Base-by-base conservation (phyloP, 64 coral and sea anemone genomes). In the Astreopora myriophthalma region DNA sequence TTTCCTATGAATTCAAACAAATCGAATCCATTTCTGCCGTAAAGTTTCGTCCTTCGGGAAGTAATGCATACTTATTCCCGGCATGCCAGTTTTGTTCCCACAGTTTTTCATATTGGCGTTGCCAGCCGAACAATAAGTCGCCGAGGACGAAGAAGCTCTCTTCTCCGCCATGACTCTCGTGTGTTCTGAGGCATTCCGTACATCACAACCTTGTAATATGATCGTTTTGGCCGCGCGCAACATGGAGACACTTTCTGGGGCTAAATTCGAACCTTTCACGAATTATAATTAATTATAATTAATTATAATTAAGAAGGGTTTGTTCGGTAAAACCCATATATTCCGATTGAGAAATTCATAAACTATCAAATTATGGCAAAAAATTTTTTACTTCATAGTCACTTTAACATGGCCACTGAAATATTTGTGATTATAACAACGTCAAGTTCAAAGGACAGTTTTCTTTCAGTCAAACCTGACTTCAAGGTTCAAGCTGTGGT, bases 31-130 rank as follows among this genome's bases (percentile, higher is more conserved):
- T 27, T 66, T 85, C 80, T 85, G 52, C 80, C 60, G 32, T 85
- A 85, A 65, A 85, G 80, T 85, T 65, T 85, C 17, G 66, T 85
- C 80, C 32, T 63, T 85, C 23, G 80, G 80, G 55, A 67, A 65
- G 39, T 37, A 85, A 63, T 66, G 55, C 80, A 85, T 85, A n/a
- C 30, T 37, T n/a, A 35, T 65, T 85, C 51, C 80, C 80, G 55
- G 52, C 34, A 17, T 0, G 2, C 8, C 9, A 6, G 51, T 14
- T 3, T 57, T 12, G 13, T 57, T 57, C 14, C 3, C 51, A 57
- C 51, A 57, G 14, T 57, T 57, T 14, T 2, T 57, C 51, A 57
- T 57, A 57, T 57, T 57, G 10, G 51, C 7, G 17, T 17, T 57
- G 5, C 42, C 11, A 46, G 5, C 5, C 5, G 42, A 11, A 11